Evolutionary conservation across 1,140 invertebrate genomes (phyloP).

Genomic region (Caligus rogercresseyi): DNA sequence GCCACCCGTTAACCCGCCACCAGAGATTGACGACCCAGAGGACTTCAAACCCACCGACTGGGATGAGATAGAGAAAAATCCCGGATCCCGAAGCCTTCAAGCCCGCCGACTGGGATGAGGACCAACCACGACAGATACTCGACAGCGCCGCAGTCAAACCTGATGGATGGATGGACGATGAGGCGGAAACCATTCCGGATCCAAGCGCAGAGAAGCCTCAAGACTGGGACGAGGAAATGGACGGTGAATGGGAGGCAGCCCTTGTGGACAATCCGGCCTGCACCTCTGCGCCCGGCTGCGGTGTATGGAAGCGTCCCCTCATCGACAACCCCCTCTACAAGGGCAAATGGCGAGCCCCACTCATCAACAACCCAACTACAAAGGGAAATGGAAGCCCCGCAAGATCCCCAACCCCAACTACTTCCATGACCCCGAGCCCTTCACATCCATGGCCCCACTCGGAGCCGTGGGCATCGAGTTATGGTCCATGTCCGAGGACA

Average conservation of each 20-base stretch:
- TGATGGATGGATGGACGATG: slow-evolving; percentile 82
- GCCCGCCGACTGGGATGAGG: slow-evolving; percentile 88
- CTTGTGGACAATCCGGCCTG: slow-evolving; percentile 81
- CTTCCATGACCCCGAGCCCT: slow-evolving; percentile 79
- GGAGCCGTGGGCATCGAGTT: slow-evolving; percentile 82
- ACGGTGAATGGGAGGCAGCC: slow-evolving; percentile 94
- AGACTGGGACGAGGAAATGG: slow-evolving; percentile 95
- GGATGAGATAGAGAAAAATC: slow-evolving; percentile 93
- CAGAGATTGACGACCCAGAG: slow-evolving; percentile 82
- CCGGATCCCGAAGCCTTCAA: slow-evolving; percentile 65
- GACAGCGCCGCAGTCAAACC: slow-evolving; percentile 76
- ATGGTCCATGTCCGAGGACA: slow-evolving; percentile 90
- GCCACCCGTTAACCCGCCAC: slow-evolving; percentile 82
- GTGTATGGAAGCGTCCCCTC: slow-evolving; percentile 63
- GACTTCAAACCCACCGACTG: slow-evolving; percentile 81
- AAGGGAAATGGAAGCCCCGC: slow-evolving; percentile 77
- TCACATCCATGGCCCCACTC: slow-evolving; percentile 64
- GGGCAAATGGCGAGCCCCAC: slow-evolving; percentile 64
- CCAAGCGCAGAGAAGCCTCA: slow-evolving; percentile 65
- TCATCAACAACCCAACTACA: slow-evolving; percentile 88
- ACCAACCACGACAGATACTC: slow-evolving; percentile 68
- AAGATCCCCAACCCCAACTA: slow-evolving; percentile 76
- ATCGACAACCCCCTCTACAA: slow-evolving; percentile 80
- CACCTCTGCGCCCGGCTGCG: slow-evolving; percentile 65
- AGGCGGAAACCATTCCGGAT: slow-evolving; percentile 70